Conservation (phyloP, 2,888 invertebrate genomes). For the Stratiomys singularior region DNA sequence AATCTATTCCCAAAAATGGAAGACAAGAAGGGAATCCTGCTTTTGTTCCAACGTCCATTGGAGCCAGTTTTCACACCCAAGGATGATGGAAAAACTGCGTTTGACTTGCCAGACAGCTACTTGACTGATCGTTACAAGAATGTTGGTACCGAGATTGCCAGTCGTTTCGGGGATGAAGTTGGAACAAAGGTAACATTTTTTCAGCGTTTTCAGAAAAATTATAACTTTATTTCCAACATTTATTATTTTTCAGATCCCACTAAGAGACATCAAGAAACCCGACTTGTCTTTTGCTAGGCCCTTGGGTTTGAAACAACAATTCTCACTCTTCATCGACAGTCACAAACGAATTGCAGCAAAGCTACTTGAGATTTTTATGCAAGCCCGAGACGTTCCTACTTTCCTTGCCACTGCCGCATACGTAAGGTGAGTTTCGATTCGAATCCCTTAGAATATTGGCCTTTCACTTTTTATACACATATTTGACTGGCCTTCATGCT, state of each 20-base stretch:
- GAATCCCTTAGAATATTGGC: no score
- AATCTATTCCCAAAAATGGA: slow-evolving; percentile 4
- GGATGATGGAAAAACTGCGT: slow-evolving; percentile 60
- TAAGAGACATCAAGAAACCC: slow-evolving; percentile 60
- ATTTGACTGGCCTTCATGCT: no score
- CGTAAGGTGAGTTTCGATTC: slow-evolving; percentile 62
- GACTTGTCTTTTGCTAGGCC: slow-evolving; percentile 59
- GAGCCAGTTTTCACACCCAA: slow-evolving; percentile 62
- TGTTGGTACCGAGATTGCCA: slow-evolving; percentile 58
- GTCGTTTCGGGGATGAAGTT: slow-evolving; percentile 60
- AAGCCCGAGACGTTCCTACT: slow-evolving; percentile 70
- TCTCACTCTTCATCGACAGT: slow-evolving; percentile 78
- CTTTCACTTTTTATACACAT: no score
- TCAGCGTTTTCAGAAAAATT: neutral
- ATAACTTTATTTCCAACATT: neutral
- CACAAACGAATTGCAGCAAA: slow-evolving; percentile 78
- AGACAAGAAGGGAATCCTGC: slow-evolving; percentile 58
- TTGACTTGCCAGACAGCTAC: slow-evolving; percentile 62
- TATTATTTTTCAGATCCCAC: slow-evolving; percentile 56
- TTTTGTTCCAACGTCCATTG: slow-evolving; percentile 63
- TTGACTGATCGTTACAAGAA: slow-evolving; percentile 59
- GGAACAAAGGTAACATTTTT: slow-evolving; percentile 55
- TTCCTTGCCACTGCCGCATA: slow-evolving; percentile 77
- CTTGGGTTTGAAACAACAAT: slow-evolving; percentile 62
- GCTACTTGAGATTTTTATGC: slow-evolving; percentile 76